These are phyloP conservation scores for Metalampra italica DNA, from an alignment of 2,888 invertebrate species.

Conservation along the genomic window DNA sequence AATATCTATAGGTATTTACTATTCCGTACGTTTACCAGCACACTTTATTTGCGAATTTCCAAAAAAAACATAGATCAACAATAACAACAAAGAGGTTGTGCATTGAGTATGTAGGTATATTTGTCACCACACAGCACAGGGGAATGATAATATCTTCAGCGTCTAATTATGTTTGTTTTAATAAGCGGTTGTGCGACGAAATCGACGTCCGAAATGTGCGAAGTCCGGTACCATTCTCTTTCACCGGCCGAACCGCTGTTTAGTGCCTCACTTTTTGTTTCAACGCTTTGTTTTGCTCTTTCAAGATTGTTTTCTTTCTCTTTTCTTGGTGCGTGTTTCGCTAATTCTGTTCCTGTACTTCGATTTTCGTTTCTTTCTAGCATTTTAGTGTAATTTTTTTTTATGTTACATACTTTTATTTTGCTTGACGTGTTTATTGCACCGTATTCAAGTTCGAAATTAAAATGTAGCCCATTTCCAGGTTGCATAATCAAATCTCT, in stretches of 20 bases:
- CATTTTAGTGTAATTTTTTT: neutral
- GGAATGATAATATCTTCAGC: neutral
- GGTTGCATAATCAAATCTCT: too few species aligned
- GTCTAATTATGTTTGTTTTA: conserved; percentile 3
- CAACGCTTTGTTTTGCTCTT: neutral
- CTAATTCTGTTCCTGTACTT: neutral
- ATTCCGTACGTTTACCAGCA: too few species aligned
- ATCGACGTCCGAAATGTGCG: conserved; percentile 47
- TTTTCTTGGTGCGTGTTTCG: neutral
- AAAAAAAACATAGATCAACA: too few species aligned
- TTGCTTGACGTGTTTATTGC: too few species aligned
- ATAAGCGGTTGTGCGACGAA: conserved; percentile 1
- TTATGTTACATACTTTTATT: neutral
- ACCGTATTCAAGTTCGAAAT: too few species aligned
- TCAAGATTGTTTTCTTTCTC: neutral
- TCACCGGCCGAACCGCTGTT: conserved; percentile 31
- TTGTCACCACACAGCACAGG: too few species aligned
- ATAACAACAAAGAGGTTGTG: too few species aligned
- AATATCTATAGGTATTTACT: too few species aligned
- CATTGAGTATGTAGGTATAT: too few species aligned
- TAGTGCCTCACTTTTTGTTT: neutral
- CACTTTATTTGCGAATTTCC: too few species aligned
- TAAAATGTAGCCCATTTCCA: too few species aligned
- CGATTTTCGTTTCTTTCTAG: neutral
- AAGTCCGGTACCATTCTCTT: conserved; percentile 50